Conservation (phyloP, 1,140 invertebrate species). For the Druon quercuslanigerum region DNA sequence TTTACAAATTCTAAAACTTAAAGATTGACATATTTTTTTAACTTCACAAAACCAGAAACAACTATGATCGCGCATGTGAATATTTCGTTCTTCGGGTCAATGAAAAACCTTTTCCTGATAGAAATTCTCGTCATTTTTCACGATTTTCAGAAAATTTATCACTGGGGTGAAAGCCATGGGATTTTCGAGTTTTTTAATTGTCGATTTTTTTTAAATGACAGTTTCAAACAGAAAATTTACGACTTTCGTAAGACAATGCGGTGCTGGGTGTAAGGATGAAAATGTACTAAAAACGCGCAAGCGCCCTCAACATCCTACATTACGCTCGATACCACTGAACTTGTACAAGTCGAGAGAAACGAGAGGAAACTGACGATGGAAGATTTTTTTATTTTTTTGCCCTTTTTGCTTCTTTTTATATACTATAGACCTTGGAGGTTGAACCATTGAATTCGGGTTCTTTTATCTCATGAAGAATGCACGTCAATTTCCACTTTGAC, state of each 20-base stretch:
- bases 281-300: slow-evolving; percentile 5
- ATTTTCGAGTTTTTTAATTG: no score
- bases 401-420: not conserved
- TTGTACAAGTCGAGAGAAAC: not conserved
- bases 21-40: slow-evolving; percentile 1
- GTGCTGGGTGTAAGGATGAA: slow-evolving; percentile 4
- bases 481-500: no score
- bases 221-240: not conserved
- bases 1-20: not conserved
- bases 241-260: slow-evolving; percentile 1
- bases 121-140: no score
- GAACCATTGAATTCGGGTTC: no score
- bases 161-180: no score
- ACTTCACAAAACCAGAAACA: not conserved
- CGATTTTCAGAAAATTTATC: no score
- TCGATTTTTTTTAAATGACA: not conserved
- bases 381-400: not conserved
- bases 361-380: not conserved
- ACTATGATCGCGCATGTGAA: not conserved
- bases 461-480: no score
- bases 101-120: no score
- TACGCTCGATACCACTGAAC: slow-evolving; percentile 19
- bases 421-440: not conserved
- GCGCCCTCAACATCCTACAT: not conserved
- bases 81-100: no score